Conservation (phyloP, 92 coral and sea anemone genomes). For the Epizoanthus stellaris region DNA sequence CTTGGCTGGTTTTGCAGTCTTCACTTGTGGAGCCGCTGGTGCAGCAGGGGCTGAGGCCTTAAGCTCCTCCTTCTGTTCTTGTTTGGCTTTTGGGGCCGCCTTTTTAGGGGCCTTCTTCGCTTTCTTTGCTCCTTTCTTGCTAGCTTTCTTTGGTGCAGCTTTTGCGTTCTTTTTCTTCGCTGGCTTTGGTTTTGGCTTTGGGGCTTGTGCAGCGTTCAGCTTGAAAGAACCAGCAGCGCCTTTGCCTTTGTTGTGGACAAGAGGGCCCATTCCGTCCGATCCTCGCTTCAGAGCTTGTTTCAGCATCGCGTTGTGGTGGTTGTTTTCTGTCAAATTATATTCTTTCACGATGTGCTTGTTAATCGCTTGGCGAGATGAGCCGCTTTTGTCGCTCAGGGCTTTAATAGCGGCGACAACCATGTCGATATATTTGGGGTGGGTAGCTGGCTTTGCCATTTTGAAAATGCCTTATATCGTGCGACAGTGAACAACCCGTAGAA, state of each 20-base stretch:
- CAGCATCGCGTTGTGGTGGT: slow-evolving; percentile 82
- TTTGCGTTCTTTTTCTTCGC: slow-evolving; percentile 47
- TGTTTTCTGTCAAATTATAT: slow-evolving; percentile 73
- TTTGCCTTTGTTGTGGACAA: slow-evolving; percentile 83
- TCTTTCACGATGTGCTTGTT: slow-evolving; percentile 83
- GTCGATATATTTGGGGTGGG: slow-evolving; percentile 86
- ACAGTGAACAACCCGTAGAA: not conserved
- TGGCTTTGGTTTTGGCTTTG: slow-evolving; percentile 43
- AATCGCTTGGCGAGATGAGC: slow-evolving; percentile 89
- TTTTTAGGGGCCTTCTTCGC: slow-evolving; percentile 19
- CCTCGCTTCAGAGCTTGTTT: slow-evolving; percentile 79
- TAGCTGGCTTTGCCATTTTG: slow-evolving; percentile 38
- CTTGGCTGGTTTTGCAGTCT: slow-evolving; percentile 49
- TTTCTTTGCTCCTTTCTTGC: slow-evolving; percentile 41
- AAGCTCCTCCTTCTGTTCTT: slow-evolving; percentile 18
- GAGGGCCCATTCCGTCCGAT: slow-evolving; percentile 69
- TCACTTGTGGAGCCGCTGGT: slow-evolving; percentile 17
- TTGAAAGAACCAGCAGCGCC: slow-evolving; percentile 93
- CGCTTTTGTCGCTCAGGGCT: slow-evolving; percentile 73
- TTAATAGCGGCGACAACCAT: slow-evolving; percentile 70
- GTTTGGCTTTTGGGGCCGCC: slow-evolving; percentile 34
- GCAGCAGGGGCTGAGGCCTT: slow-evolving; percentile 14
- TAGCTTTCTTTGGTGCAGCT: slow-evolving; percentile 52
- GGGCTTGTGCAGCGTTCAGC: slow-evolving; percentile 61
- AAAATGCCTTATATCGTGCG: not conserved